Conservation (phyloP, 2,113 vertebrate species). For the Tupaia tana region DNA sequence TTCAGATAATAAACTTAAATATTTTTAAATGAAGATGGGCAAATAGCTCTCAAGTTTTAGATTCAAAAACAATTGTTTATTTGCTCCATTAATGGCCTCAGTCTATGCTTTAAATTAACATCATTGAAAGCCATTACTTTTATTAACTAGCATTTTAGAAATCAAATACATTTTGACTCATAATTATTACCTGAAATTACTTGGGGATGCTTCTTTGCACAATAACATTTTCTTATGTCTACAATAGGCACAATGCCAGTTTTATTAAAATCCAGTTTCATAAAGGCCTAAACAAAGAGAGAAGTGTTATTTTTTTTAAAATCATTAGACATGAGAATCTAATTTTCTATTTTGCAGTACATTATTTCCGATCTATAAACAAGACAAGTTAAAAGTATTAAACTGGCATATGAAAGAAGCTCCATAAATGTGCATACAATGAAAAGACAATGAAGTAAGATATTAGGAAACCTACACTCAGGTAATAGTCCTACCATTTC, state of each 20-base stretch:
- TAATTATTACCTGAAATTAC: constrained; percentile 86
- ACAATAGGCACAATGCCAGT: constrained; percentile 85
- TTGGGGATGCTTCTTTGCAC: constrained; percentile 87
- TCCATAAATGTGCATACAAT: neutral
- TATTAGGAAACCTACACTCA: neutral
- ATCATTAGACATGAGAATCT: neutral
- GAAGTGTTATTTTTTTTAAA: constrained; percentile 38
- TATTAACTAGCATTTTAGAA: constrained; percentile 56
- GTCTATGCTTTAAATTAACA: constrained; percentile 3
- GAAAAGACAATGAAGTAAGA: neutral
- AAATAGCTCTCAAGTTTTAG: neutral
- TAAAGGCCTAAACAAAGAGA: constrained; percentile 87
- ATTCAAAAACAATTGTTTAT: constrained; percentile 6
- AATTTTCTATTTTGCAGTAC: neutral
- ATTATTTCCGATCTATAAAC: constrained; percentile 28
- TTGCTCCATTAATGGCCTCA: constrained; percentile 1
- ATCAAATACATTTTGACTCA: constrained; percentile 26
- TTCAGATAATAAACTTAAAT: neutral
- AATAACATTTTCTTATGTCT: constrained; percentile 90
- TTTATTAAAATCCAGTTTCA: constrained; percentile 92
- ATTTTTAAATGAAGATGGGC: constrained; percentile 10
- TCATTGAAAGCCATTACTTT: constrained; percentile 14
- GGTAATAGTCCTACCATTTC: neutral
- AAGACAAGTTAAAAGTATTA: constrained; percentile 24
- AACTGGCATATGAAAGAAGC: neutral